These are phyloP conservation scores for Cyrtonyx montezumae DNA, from an alignment of 2,113 vertebrate species.

Conservation along the genomic window DNA sequence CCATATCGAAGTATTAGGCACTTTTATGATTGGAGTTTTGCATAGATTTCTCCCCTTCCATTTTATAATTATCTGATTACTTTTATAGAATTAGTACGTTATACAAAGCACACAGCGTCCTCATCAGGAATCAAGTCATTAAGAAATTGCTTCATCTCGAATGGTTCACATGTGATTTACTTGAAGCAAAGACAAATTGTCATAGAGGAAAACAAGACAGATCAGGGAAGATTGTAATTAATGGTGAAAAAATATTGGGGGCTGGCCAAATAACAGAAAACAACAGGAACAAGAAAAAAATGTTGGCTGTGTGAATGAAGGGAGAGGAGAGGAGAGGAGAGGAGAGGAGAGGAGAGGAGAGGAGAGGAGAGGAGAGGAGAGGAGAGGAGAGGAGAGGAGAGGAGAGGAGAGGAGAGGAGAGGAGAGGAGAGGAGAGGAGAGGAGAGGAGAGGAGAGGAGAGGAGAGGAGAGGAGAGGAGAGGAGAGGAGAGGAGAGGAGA, in stretches of 20 bases:
- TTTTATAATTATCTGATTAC: conserved; percentile 50
- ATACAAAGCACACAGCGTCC: conserved; percentile 3
- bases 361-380: not conserved
- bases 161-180: conserved; percentile 5
- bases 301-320: not conserved
- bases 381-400: not conserved
- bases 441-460: not conserved
- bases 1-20: not conserved
- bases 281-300: not conserved
- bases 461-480: not conserved
- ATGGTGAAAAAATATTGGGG: not conserved
- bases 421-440: not conserved
- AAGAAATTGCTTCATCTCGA: conserved; percentile 14
- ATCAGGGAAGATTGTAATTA: conserved; percentile 32
- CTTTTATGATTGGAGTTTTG: conserved; percentile 21
- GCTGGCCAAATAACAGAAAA: not conserved
- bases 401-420: not conserved
- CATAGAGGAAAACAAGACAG: conserved; percentile 29
- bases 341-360: not conserved
- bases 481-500: not conserved
- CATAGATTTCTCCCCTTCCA: not conserved
- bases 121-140: conserved; percentile 61
- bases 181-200: conserved; percentile 32
- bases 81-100: not conserved
- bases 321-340: not conserved